Base-by-base conservation (phyloP, 2,797 vertebrate species). In the Rhynchotus rufescens region DNA sequence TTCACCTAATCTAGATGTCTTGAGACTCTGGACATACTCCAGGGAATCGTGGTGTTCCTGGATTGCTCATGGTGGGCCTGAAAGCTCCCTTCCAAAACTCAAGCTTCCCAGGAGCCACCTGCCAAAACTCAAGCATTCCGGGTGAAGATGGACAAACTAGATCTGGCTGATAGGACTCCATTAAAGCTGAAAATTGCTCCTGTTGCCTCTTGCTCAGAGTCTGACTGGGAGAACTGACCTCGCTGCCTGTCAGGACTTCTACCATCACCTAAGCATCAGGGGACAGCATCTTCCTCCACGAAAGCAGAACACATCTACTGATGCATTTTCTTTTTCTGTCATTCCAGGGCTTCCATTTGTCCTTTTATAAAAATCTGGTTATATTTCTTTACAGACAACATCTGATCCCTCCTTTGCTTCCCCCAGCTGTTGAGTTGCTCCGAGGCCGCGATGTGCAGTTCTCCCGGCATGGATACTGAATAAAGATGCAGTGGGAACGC, bases 401-500 rank as follows among this genome's bases (percentile, higher is more conserved):
- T 5, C 0, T 69, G 89, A 28, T 83, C 57, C 62, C 32, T 71
- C 45, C 69, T 45, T 36, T 52, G 54, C 49, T 65, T 72, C 83
- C 85, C 80, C 74, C n/a, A 59, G 71, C 85, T 75, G 21, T 17
- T 69, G 68, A 21, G 23, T 57, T 89, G 72, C 80, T 67, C 19
- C 38, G 8, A 59, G 79, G 32, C 59, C 23, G 45, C 6, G 6
- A 44, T 0, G 2, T 91, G 89, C 51, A 73, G 42, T 68, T 80
- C 66, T 82, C 72, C 78, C 44, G 6, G 34, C 12, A 17, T 78
- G 89, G 75, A 52, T 56, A 56, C 26, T 84, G 68, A 82, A 90
- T 87, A 86, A 92, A 90, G 74, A 92, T 72, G 75, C 91, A 95
- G 87, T 57, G 44, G 90, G 65, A 84, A 62, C 13, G 1, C 68